A percentile compares a stretch with the other conserved stretches of the same genome.
phyloP scores from a whole-genome alignment of 2,797 vertebrate genomes.

The Malacoctenus gilli region DNA sequence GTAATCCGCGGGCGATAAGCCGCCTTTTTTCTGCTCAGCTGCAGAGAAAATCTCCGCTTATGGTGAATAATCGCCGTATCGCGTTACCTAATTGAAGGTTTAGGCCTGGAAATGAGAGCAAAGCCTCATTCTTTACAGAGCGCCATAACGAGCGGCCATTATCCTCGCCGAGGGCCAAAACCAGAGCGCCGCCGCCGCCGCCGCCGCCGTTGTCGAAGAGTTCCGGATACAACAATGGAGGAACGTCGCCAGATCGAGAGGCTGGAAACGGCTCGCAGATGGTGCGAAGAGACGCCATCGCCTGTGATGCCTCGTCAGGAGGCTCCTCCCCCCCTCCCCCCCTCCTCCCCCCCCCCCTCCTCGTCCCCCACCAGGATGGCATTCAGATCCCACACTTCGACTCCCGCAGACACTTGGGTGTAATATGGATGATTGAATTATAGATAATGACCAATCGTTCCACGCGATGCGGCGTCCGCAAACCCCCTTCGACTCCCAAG shows the following conservation, averaged over 20 bases:
- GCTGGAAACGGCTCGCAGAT: too few relatives aligned
- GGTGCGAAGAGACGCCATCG: background rate
- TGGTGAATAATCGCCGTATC: background rate
- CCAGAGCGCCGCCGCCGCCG: too few relatives aligned
- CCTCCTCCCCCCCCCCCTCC: background rate
- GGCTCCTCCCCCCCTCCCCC: background rate
- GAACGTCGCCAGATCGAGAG: background rate
- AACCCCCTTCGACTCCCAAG: constrained; percentile 18
- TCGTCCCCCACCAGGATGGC: background rate
- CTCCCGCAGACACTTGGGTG: background rate
- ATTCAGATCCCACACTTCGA: background rate
- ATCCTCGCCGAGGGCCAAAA: too few relatives aligned
- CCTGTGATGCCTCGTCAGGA: constrained; percentile 9
- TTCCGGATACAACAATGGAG: background rate
- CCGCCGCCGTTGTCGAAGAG: background rate
- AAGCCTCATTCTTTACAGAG: constrained; percentile 21
- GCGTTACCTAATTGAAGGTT: background rate
- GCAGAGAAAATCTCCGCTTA: background rate
- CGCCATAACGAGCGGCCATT: too few relatives aligned
- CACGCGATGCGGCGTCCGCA: background rate
- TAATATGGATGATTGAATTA: constrained; percentile 10
- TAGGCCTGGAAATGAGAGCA: constrained; percentile 2
- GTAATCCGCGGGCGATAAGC: constrained; percentile 7
- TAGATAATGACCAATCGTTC: constrained; percentile 8
- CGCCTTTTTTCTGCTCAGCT: background rate